Percentiles rank a stretch among this genome's conserved stretches.
Evolutionary conservation across 1,140 invertebrate species (phyloP).

Genomic region (Zaprionus africanus): DNA sequence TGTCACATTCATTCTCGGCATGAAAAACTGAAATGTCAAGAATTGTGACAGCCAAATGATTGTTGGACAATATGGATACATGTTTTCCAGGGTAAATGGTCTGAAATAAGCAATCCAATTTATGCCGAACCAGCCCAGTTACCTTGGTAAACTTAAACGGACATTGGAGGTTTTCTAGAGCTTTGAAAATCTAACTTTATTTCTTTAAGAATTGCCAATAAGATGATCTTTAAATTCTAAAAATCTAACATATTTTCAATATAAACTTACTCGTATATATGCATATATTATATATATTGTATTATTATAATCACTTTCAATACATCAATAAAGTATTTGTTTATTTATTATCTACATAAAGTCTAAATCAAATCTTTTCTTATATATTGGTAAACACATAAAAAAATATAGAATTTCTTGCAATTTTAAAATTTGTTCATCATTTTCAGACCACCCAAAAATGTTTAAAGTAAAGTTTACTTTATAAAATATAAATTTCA

Average conservation of each 20-base stretch:
- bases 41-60: slow-evolving; percentile 56
- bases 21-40: slow-evolving; percentile 56
- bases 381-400: neutral
- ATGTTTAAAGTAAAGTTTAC: too few species aligned
- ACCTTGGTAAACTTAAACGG: neutral
- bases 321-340: neutral
- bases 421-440: too few species aligned
- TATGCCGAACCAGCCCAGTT: neutral
- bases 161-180: neutral
- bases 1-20: slow-evolving; percentile 20
- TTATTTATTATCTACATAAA: neutral
- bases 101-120: slow-evolving; percentile 26
- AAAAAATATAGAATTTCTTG: too few species aligned
- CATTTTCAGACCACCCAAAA: neutral
- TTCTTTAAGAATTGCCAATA: neutral
- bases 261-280: too few species aligned
- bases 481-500: neutral
- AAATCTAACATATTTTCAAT: too few species aligned
- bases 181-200: neutral
- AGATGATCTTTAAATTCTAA: too few species aligned
- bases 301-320: neutral
- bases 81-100: slow-evolving; percentile 5
- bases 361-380: neutral
- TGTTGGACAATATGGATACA: slow-evolving; percentile 29
- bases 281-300: neutral